A percentile compares a stretch with the other conserved stretches of the same genome.
These are phyloP conservation scores for Molorchus minor DNA, from an alignment of 2,888 invertebrate species.

Conservation along the genomic window DNA sequence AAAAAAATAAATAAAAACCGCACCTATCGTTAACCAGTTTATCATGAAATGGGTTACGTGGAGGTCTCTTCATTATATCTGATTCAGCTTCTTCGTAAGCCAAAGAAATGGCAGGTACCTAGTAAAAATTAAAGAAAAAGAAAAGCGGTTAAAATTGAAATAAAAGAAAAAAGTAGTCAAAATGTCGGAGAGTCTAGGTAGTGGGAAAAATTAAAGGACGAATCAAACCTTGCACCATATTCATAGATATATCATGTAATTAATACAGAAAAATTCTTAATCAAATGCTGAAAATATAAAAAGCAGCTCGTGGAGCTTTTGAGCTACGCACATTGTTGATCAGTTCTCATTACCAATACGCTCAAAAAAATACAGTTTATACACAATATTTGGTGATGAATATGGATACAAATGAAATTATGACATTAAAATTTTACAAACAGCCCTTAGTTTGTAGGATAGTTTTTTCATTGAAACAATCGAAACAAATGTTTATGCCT, in stretches of 20 bases:
- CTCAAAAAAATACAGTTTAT: neutral
- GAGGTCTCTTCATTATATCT: constrained; percentile 93
- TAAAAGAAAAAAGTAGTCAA: constrained; percentile 31
- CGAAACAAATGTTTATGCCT: too few relatives aligned
- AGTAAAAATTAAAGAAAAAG: constrained; percentile 44
- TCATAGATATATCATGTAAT: neutral
- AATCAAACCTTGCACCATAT: constrained; percentile 14
- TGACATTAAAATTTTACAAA: too few relatives aligned
- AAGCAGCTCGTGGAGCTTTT: too few relatives aligned
- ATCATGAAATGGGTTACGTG: constrained; percentile 87
- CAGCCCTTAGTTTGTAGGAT: too few relatives aligned
- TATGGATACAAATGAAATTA: too few relatives aligned
- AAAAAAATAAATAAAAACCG: constrained; percentile 44
- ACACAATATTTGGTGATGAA: neutral
- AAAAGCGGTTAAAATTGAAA: constrained; percentile 39
- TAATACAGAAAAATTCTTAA: too few relatives aligned
- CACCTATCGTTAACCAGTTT: constrained; percentile 95
- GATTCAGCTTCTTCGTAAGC: constrained; percentile 91
- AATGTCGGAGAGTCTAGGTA: neutral
- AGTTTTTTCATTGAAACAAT: too few relatives aligned
- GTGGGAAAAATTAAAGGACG: constrained; percentile 1
- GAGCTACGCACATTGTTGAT: too few relatives aligned
- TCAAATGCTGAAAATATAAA: too few relatives aligned
- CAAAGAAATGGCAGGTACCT: constrained; percentile 92
- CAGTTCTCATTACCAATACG: neutral